phyloP scores from a whole-genome alignment of 1,140 invertebrate genomes.

The Aphelinus atriplicis region DNA sequence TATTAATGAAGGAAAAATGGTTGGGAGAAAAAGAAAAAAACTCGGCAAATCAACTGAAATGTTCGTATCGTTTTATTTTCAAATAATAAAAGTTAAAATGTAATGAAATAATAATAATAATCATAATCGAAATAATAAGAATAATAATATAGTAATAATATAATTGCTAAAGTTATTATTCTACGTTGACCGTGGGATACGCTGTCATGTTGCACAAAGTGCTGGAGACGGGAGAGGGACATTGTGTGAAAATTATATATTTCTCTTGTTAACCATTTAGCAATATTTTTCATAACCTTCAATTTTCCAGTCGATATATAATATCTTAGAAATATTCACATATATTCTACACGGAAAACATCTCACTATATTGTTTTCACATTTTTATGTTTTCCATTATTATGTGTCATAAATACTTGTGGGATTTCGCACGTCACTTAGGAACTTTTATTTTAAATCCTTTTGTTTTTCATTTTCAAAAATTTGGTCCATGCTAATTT shows the following conservation, averaged over 20 bases:
- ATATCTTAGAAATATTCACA: no score
- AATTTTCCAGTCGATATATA: no score
- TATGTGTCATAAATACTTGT: background rate
- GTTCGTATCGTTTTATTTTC: constrained; percentile 61
- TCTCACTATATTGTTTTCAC: background rate
- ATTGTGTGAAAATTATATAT: no score
- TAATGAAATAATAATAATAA: constrained; percentile 61
- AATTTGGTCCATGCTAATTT: constrained; percentile 28
- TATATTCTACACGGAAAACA: background rate
- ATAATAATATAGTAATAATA: constrained; percentile 46
- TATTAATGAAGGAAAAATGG: background rate
- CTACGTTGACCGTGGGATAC: constrained; percentile 44
- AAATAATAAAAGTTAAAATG: constrained; percentile 64
- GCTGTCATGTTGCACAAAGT: constrained; percentile 46
- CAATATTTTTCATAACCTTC: no score
- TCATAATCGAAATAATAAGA: constrained; percentile 56
- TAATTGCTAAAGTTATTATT: constrained; percentile 48
- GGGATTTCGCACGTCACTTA: constrained; percentile 12
- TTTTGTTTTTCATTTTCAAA: constrained; percentile 13
- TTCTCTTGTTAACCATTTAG: no score
- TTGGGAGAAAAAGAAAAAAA: constrained; percentile 46
- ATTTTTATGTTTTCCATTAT: background rate
- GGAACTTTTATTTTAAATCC: constrained; percentile 29
- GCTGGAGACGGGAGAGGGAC: constrained; percentile 39
- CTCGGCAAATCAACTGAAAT: constrained; percentile 53